Evolutionary conservation across 2,888 invertebrate species (phyloP).

Genomic region (Dynastes maya): DNA sequence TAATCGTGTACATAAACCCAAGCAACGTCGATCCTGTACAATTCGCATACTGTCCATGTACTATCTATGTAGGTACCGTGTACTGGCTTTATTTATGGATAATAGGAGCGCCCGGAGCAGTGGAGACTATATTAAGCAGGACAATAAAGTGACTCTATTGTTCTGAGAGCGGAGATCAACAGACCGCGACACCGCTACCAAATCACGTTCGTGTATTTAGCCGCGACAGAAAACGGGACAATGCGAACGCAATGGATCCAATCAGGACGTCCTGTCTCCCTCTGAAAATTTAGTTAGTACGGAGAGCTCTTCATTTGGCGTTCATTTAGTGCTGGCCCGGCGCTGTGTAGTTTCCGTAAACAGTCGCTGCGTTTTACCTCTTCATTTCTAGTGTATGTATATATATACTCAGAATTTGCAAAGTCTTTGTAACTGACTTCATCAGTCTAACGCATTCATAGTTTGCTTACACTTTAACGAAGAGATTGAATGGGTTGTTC

Average conservation of each 20-base stretch:
- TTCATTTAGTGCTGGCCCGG: neutral
- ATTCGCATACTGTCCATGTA: neutral
- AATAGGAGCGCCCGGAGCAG: constrained; percentile 27
- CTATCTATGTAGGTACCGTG: neutral
- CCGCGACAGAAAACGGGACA: constrained; percentile 10
- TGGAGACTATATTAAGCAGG: constrained; percentile 39
- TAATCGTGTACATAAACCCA: neutral
- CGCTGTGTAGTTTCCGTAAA: neutral
- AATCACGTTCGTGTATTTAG: constrained; percentile 33
- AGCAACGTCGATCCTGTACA: neutral
- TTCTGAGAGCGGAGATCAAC: constrained; percentile 34
- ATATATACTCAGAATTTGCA: too few relatives aligned
- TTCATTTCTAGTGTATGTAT: too few relatives aligned
- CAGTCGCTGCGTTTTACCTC: neutral
- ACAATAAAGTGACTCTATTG: constrained; percentile 43
- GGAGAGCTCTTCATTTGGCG: constrained; percentile 18
- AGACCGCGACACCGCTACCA: constrained; percentile 37
- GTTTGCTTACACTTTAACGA: too few relatives aligned
- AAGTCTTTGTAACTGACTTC: too few relatives aligned
- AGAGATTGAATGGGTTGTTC: too few relatives aligned
- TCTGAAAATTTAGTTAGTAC: constrained; percentile 49
- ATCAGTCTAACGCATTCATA: too few relatives aligned
- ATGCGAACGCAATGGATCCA: constrained; percentile 7
- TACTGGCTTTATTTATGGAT: constrained; percentile 24
- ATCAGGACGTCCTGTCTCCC: constrained; percentile 15